Percentiles rank a stretch among this genome's conserved stretches.
These are phyloP conservation scores for Hucho hucho DNA, from an alignment of 2,113 vertebrate genomes.

Conservation along the genomic window DNA sequence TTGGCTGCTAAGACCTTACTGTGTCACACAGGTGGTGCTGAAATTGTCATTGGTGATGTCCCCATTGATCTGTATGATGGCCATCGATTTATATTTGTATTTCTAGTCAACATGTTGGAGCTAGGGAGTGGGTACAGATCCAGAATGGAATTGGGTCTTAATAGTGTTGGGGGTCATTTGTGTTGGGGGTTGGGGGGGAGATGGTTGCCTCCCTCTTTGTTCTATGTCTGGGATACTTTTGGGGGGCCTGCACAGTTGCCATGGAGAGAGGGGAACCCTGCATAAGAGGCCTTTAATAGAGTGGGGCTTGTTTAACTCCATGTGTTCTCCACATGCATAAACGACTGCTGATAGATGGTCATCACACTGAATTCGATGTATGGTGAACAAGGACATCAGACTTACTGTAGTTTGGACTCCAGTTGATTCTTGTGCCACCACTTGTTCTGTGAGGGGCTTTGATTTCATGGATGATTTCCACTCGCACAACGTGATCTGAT, in stretches of 20 bases:
- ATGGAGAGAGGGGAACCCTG: conserved; percentile 67
- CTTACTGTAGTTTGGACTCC: conserved; percentile 33
- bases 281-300: conserved; percentile 74
- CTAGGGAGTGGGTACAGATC: conserved; percentile 32
- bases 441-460: conserved; percentile 8
- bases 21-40: background rate
- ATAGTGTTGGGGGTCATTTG: conserved; percentile 38
- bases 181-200: conserved; percentile 31
- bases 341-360: conserved; percentile 61
- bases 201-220: conserved; percentile 65
- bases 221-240: conserved; percentile 70
- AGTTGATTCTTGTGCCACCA: conserved; percentile 31
- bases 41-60: background rate
- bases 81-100: conserved; percentile 8
- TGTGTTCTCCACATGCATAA: conserved; percentile 69
- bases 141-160: conserved; percentile 30
- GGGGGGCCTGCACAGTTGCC: conserved; percentile 66
- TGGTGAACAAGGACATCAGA: conserved; percentile 27
- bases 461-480: conserved; percentile 7
- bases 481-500: background rate
- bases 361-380: conserved; percentile 56
- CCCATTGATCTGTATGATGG: background rate
- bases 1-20: background rate
- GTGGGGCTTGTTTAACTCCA: conserved; percentile 73
- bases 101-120: conserved; percentile 34